Evolutionary conservation across 1,140 invertebrate genomes (phyloP).

Genomic region (Mylabris phalerata): DNA sequence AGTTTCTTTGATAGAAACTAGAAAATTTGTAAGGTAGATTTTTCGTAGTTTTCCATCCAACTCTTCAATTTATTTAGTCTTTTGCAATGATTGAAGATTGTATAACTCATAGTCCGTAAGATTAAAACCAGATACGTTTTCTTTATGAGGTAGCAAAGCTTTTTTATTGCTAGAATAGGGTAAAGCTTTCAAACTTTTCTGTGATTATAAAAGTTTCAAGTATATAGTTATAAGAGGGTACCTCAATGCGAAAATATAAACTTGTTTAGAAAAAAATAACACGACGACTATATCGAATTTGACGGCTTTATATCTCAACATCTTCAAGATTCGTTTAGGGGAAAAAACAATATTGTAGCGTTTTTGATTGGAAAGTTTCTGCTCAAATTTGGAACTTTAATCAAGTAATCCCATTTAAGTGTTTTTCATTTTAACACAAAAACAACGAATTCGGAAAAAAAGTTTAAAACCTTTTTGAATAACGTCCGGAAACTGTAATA

Average conservation of each 20-base stretch:
- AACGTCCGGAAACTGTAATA: neutral
- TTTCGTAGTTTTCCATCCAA: neutral
- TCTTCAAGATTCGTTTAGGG: neutral
- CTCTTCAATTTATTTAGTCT: conserved; percentile 11
- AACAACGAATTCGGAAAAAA: neutral
- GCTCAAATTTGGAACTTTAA: neutral
- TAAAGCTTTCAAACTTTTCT: no score
- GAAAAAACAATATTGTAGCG: neutral
- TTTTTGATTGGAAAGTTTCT: neutral
- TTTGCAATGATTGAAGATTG: neutral
- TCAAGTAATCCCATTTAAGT: neutral
- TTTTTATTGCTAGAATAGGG: no score
- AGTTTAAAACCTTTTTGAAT: neutral
- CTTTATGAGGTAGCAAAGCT: neutral
- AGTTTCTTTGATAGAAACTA: conserved; percentile 1
- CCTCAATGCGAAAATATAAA: neutral
- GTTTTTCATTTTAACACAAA: conserved; percentile 4
- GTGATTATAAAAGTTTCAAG: no score
- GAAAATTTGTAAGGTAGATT: no score
- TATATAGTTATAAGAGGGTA: no score
- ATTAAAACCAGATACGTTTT: neutral
- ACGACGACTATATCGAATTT: neutral
- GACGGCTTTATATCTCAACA: neutral
- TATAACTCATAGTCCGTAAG: neutral
- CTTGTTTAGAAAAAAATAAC: neutral